Percentiles rank a stretch among this genome's conserved stretches.
Conservation (phyloP, 2,113 vertebrate genomes). For the Patagioenas fasciata region DNA sequence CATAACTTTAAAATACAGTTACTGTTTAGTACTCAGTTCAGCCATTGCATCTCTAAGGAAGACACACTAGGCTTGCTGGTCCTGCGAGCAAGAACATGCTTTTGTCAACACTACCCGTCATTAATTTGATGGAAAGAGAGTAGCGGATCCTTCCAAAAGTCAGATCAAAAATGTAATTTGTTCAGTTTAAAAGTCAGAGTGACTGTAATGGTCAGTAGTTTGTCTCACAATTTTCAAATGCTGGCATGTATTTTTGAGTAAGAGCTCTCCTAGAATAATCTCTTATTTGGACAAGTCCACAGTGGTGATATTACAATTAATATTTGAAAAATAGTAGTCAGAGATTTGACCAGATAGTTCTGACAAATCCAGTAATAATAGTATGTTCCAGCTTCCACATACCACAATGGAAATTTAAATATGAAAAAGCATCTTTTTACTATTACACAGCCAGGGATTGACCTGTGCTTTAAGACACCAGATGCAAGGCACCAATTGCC, state of each 20-base stretch:
- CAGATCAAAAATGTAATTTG: accelerated
- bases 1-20: neutral
- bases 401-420: neutral
- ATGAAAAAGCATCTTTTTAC: neutral
- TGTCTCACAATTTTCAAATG: neutral
- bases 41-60: neutral
- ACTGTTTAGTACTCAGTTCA: neutral
- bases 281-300: neutral
- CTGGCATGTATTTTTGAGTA: neutral
- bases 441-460: neutral
- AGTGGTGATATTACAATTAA: neutral
- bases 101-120: neutral
- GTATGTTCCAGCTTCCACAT: neutral
- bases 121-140: neutral
- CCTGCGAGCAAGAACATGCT: neutral
- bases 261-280: neutral
- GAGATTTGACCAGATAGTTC: neutral
- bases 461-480: neutral
- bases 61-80: neutral
- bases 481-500: neutral
- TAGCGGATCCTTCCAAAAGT: neutral
- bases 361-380: neutral
- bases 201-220: neutral
- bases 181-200: neutral
- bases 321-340: neutral